Base-by-base conservation (phyloP, 2,888 invertebrate genomes). In the Polyommatus iphigenia region DNA sequence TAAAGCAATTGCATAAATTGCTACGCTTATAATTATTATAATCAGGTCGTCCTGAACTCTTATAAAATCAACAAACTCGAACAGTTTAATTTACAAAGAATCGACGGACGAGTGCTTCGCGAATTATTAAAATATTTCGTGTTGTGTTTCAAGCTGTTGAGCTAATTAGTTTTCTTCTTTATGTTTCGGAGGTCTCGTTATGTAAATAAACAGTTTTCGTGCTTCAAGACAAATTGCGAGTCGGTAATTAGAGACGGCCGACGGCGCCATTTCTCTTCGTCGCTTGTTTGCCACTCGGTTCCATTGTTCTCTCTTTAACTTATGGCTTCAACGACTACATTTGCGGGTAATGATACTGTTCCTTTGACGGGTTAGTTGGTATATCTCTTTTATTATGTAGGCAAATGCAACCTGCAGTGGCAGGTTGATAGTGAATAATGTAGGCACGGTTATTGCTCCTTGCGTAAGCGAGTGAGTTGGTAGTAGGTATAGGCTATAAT, bases 201-300 rank as follows among this genome's bases (percentile, higher is more conserved):
- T 80, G 79, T 80, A 80, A 82, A 83, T 83, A 81, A 83, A 83
- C 82, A 80, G 80, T 83, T 79, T 62, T 79, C 78, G 80, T 81
- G 79, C 80, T 79, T 81, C 71, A 81, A 83, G 82, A 86, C 82
- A 84, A 85, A 87, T 85, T 78, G 81, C 78, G 83, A 83, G 81
- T 77, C 77, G 81, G 83, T 86, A 86, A 88, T 87, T 87, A 87
- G 83, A 82, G 83, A 81, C 82, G 78, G 83, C 77, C 78, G 83
- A 82, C 82, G 79, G 78, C 80, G 82, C 83, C 78, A 84, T 85
- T 86, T 83, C 84, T 85, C 84, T 83, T 82, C 80, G 80, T 82
- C 82, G 81, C 79, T 83, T 81, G 77, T 79, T 79, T 71, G 78
- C 79, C 78, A 77, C 77, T 78, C 79, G 80, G 76, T 79, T 81